phyloP scores from a whole-genome alignment of 2,888 invertebrate genomes.

The Sesia apiformis region DNA sequence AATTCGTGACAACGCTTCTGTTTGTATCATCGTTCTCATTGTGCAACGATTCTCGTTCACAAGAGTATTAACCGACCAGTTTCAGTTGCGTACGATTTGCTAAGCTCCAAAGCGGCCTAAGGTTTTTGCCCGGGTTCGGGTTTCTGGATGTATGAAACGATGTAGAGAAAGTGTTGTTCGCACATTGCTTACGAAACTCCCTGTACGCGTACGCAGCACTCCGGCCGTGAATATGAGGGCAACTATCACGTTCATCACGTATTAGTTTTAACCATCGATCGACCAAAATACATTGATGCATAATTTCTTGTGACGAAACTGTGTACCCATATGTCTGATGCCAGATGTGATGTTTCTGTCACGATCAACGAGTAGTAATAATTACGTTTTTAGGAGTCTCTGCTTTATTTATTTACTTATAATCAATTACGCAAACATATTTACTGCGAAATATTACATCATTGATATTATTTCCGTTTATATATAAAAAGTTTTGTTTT shows the following conservation, averaged over 20 bases:
- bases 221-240: conserved; percentile 2
- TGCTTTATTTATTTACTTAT: too few species aligned
- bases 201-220: background rate
- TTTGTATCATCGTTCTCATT: conserved; percentile 42
- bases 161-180: conserved; percentile 40
- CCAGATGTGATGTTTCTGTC: too few species aligned
- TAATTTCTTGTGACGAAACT: too few species aligned
- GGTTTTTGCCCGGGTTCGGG: conserved; percentile 31
- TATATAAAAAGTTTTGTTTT: too few species aligned
- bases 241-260: conserved; percentile 11
- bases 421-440: too few species aligned
- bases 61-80: conserved; percentile 44
- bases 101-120: conserved; percentile 31
- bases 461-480: too few species aligned
- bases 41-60: conserved; percentile 41
- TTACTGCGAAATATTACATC: too few species aligned
- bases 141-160: conserved; percentile 32
- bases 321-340: conserved; percentile 15
- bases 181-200: conserved; percentile 30
- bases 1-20: conserved; percentile 46
- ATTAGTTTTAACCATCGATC: conserved; percentile 7
- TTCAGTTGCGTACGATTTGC: conserved; percentile 44
- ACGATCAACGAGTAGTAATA: too few species aligned
- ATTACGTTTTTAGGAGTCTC: too few species aligned
- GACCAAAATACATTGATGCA: too few species aligned